A percentile compares a stretch with the other conserved stretches of the same genome.
Conservation (phyloP, 1,140 invertebrate species). For the Orussus abietinus region DNA sequence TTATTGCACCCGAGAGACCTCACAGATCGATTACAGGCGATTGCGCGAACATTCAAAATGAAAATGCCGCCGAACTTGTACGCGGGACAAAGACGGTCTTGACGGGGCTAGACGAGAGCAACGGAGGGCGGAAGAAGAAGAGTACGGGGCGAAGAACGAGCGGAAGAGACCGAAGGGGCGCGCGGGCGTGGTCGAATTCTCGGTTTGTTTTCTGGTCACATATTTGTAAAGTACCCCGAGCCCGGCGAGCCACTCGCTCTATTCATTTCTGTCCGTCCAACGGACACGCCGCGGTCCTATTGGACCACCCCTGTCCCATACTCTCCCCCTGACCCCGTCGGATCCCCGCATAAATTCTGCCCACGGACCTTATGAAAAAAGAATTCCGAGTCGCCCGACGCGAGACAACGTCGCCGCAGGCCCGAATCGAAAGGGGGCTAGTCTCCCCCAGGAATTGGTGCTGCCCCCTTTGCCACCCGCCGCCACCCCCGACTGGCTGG, state of each 20-base stretch:
- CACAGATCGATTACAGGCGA: no score
- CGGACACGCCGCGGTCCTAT: constrained; percentile 20
- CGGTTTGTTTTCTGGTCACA: constrained; percentile 45
- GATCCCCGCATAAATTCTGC: constrained; percentile 40
- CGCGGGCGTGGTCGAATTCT: constrained; percentile 16
- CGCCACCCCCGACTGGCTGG: no score
- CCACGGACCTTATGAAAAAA: constrained; percentile 25
- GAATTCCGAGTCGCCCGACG: neutral
- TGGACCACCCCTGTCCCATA: no score
- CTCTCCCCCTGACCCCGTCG: no score
- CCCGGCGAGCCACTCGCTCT: constrained; percentile 27
- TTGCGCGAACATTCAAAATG: no score
- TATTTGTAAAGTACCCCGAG: constrained; percentile 44
- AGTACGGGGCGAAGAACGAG: neutral
- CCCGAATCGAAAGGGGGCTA: no score
- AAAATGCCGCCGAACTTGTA: no score
- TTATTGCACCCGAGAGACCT: no score
- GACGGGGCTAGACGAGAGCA: neutral
- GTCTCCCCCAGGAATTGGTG: no score
- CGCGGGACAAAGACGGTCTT: neutral
- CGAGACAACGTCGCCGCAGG: neutral
- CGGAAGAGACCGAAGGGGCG: constrained; percentile 2
- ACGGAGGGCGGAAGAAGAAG: neutral
- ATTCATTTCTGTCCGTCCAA: constrained; percentile 39
- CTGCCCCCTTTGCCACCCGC: no score